These are phyloP conservation scores for Melanostoma mellinum DNA, from an alignment of 2,888 invertebrate species.

Conservation along the genomic window DNA sequence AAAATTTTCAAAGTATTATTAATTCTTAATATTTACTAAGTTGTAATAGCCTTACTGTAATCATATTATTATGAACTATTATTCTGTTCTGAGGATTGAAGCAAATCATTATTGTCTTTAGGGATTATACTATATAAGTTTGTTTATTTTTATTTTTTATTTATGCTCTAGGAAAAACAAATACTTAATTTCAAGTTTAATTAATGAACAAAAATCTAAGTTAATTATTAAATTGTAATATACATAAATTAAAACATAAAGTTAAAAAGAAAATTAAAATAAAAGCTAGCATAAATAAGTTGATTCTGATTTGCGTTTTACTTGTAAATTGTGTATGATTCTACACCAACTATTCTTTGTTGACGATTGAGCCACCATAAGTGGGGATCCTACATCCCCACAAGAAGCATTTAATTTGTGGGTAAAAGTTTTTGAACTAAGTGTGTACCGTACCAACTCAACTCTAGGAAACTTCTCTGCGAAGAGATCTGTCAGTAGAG, in stretches of 20 bases:
- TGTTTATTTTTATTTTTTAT: conserved; percentile 20
- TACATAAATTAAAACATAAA: conserved; percentile 2
- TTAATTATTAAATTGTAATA: conserved; percentile 24
- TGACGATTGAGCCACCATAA: no score
- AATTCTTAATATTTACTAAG: conserved; percentile 42
- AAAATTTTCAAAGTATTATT: conserved; percentile 64
- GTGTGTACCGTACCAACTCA: no score
- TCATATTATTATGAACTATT: background rate
- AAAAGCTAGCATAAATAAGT: conserved; percentile 45
- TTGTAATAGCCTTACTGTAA: conserved; percentile 21
- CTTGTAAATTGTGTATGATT: background rate
- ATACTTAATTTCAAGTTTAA: conserved; percentile 49
- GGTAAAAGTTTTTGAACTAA: no score
- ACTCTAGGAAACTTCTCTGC: no score
- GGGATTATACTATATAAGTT: background rate
- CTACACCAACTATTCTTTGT: no score
- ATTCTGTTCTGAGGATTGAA: conserved; percentile 33
- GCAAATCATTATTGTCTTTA: conserved; percentile 36
- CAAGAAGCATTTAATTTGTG: no score
- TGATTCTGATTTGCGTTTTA: conserved; percentile 25
- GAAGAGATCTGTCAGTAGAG: no score
- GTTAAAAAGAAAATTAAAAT: conserved; percentile 38
- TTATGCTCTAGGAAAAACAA: conserved; percentile 28
- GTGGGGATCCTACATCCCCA: no score
- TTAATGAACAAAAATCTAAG: conserved; percentile 26